These are phyloP conservation scores for Drosophila quadrilineata DNA, from an alignment of 1,140 invertebrate genomes.

Conservation along the genomic window DNA sequence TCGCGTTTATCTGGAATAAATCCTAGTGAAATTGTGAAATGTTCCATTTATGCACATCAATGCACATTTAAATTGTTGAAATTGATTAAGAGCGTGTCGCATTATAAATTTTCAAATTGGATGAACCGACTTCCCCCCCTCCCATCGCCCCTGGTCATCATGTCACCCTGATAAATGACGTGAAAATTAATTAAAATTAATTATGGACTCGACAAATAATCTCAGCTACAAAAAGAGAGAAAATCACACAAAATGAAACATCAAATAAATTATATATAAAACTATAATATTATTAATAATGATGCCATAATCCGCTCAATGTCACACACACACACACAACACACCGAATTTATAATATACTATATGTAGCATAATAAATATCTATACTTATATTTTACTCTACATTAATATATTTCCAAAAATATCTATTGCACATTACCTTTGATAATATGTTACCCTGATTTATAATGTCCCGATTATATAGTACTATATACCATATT, in stretches of 20 bases:
- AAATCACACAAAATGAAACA: not conserved
- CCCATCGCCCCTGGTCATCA: not conserved
- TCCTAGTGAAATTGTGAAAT: too few relatives aligned
- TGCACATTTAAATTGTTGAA: slow-evolving; percentile 67
- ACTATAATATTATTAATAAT: not conserved
- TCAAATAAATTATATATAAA: not conserved
- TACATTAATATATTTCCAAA: too few relatives aligned
- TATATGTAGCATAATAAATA: too few relatives aligned
- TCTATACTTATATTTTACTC: too few relatives aligned
- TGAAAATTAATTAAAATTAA: slow-evolving; percentile 74
- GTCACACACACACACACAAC: too few relatives aligned
- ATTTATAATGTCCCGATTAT: too few relatives aligned
- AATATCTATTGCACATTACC: too few relatives aligned
- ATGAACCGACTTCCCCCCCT: slow-evolving; percentile 28
- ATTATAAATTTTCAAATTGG: slow-evolving; percentile 58
- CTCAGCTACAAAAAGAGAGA: not conserved
- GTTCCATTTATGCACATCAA: slow-evolving; percentile 67
- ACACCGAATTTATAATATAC: too few relatives aligned
- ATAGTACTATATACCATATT: too few relatives aligned
- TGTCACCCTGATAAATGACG: slow-evolving; percentile 59
- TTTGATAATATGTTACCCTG: too few relatives aligned
- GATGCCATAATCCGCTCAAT: too few relatives aligned
- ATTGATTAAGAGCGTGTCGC: slow-evolving; percentile 60
- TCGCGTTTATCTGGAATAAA: slow-evolving; percentile 56
- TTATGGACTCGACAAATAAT: slow-evolving; percentile 31